Percentiles rank a stretch among this genome's conserved stretches.
phyloP scores from a whole-genome alignment of 1,140 invertebrate genomes.

The Drosophila jambulina region DNA sequence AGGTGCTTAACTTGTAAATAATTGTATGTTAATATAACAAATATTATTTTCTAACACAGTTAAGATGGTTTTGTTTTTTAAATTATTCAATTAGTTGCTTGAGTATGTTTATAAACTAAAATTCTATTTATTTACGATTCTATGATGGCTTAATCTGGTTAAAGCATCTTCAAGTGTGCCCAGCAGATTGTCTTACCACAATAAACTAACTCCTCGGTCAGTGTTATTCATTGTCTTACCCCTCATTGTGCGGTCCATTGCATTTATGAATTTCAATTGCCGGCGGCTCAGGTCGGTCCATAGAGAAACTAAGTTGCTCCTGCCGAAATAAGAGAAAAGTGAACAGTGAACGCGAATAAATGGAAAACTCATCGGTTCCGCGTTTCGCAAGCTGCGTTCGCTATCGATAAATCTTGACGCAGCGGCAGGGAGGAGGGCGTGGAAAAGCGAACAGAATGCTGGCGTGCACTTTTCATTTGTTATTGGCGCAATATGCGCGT shows the following conservation, averaged over 20 bases:
- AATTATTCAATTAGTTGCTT: too few species aligned
- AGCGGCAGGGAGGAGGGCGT: background rate
- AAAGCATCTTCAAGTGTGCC: background rate
- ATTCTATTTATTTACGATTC: too few species aligned
- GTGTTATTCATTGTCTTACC: constrained; percentile 13
- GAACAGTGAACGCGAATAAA: constrained; percentile 45
- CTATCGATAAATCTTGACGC: constrained; percentile 67
- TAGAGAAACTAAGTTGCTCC: constrained; percentile 14
- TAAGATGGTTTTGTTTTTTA: too few species aligned
- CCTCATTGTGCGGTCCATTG: constrained; percentile 9
- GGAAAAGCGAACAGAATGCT: constrained; percentile 35
- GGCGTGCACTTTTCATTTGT: constrained; percentile 77
- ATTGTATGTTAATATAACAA: too few species aligned
- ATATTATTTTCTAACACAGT: too few species aligned
- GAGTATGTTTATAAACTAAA: too few species aligned
- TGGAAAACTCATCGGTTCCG: constrained; percentile 48
- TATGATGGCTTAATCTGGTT: too few species aligned
- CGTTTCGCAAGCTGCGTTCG: constrained; percentile 58
- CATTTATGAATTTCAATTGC: constrained; percentile 53
- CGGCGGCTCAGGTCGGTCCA: constrained; percentile 7
- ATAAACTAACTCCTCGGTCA: background rate
- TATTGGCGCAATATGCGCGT: constrained; percentile 81
- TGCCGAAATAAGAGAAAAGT: constrained; percentile 26
- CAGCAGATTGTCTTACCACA: background rate
- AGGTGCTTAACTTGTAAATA: background rate